These are phyloP conservation scores for Bombus picipes DNA, from an alignment of 1,140 invertebrate species.

Conservation along the genomic window DNA sequence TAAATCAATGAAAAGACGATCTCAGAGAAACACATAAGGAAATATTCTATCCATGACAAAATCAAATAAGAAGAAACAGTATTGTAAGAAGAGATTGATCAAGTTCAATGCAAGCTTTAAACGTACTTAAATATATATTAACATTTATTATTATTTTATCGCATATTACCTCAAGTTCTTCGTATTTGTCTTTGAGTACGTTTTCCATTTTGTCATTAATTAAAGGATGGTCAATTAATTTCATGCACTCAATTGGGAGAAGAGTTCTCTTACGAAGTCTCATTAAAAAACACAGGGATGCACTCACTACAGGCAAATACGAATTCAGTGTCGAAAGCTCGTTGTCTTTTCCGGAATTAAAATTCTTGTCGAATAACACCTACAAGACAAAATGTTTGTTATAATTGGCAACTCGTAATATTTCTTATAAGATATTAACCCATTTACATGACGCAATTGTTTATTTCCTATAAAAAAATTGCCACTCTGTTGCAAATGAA, in stretches of 20 bases:
- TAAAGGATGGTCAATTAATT: conserved; percentile 73
- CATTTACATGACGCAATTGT: no score
- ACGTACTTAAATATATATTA: not conserved
- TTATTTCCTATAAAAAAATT: no score
- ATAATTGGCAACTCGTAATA: no score
- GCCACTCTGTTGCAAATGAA: no score
- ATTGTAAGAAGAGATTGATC: not conserved
- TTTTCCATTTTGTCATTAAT: conserved; percentile 54
- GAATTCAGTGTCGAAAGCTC: conserved; percentile 84
- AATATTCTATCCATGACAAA: not conserved
- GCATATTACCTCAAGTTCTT: conserved; percentile 67
- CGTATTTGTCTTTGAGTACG: conserved; percentile 63
- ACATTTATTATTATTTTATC: not conserved
- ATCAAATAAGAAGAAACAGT: not conserved
- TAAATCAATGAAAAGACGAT: no score
- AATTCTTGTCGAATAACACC: conserved; percentile 73
- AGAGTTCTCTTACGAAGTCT: conserved; percentile 86
- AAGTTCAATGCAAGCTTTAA: not conserved
- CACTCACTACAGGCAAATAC: conserved; percentile 89
- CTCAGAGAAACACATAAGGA: not conserved
- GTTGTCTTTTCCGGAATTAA: conserved; percentile 78
- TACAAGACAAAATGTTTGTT: conserved; percentile 37
- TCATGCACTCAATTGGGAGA: conserved; percentile 83
- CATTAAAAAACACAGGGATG: conserved; percentile 87
- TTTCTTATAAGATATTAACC: no score